Percentiles rank a stretch among this genome's conserved stretches.
Evolutionary conservation across 2,888 invertebrate genomes (phyloP).

Genomic region (Loripinus fragilis): DNA sequence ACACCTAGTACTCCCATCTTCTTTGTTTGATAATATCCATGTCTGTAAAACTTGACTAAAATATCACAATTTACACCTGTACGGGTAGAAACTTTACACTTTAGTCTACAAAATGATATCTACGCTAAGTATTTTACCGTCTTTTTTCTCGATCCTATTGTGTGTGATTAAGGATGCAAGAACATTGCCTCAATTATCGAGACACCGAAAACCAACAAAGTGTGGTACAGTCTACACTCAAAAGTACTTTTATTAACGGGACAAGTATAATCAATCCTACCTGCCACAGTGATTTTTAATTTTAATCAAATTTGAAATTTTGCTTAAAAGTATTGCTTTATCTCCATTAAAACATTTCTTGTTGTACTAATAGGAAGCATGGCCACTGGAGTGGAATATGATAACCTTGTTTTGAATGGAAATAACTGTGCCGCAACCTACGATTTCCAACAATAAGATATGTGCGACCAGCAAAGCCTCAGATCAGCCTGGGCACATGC

Average conservation of each 20-base stretch:
- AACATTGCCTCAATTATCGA: slow-evolving; percentile 32
- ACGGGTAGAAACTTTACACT: slow-evolving; percentile 9
- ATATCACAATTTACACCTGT: slow-evolving; percentile 12
- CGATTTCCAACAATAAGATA: too few species aligned
- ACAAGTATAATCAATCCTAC: too few species aligned
- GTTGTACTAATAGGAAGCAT: too few species aligned
- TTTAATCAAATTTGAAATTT: too few species aligned
- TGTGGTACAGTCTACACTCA: not conserved
- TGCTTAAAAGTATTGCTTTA: too few species aligned
- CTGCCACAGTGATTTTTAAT: too few species aligned
- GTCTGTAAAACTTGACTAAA: not conserved
- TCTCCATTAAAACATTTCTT: too few species aligned
- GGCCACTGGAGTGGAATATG: too few species aligned
- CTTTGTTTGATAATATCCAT: not conserved
- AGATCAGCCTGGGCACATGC: too few species aligned
- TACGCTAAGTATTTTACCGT: slow-evolving; percentile 8
- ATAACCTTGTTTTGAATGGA: too few species aligned
- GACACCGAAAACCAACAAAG: slow-evolving; percentile 10
- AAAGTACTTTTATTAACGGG: not conserved
- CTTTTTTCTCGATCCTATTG: slow-evolving; percentile 35
- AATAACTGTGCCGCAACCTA: too few species aligned
- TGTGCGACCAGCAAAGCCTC: too few species aligned
- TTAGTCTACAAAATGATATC: slow-evolving; percentile 7
- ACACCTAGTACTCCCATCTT: not conserved
- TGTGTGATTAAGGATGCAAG: slow-evolving; percentile 38